Base-by-base conservation (phyloP, 1,140 invertebrate genomes). In the Delia radicum region DNA sequence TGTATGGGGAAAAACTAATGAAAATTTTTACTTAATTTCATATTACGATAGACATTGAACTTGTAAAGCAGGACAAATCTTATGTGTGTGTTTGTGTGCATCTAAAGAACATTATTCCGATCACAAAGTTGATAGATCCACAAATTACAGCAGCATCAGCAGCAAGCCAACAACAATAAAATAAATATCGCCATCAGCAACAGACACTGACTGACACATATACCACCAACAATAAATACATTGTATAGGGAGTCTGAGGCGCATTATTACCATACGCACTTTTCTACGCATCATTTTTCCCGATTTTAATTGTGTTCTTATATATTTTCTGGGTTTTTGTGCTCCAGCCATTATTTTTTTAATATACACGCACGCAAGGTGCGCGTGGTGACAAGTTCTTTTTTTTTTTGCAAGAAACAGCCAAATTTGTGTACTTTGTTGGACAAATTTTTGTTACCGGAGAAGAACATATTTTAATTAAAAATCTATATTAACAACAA, bases 401-500 rank as follows among this genome's bases (percentile, higher is more conserved):
- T 18, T 2, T 63, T 31, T 31, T 33, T 74, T 62, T 74, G 55
- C 37, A 21, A 63, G 65, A 42, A 65, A 2, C 24, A 37, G 18
- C 7, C 55, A 65, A 26, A 29, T n/a, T n/a, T n/a, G n/a, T n/a
- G n/a, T n/a, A n/a, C n/a, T n/a, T n/a, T n/a, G n/a, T n/a, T n/a
- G n/a, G n/a, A n/a, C n/a, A n/a, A n/a, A n/a, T n/a, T n/a, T n/a
- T n/a, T n/a, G n/a, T n/a, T n/a, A n/a, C n/a, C n/a, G n/a, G n/a
- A n/a, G n/a, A n/a, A n/a, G n/a, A n/a, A n/a, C n/a, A n/a, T n/a
- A n/a, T n/a, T n/a, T n/a, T n/a, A n/a, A n/a, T n/a, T n/a, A n/a
- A n/a, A n/a, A n/a, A n/a, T n/a, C 42, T 73, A 76, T 18, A 67
- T 72, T 28, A 63, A 29, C 18, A 48, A 76, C 73, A 74, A 67